Percentiles rank a stretch among this genome's conserved stretches.
Evolutionary conservation across 2,888 invertebrate genomes (phyloP).

Genomic region (Leptopilina drosophilae): DNA sequence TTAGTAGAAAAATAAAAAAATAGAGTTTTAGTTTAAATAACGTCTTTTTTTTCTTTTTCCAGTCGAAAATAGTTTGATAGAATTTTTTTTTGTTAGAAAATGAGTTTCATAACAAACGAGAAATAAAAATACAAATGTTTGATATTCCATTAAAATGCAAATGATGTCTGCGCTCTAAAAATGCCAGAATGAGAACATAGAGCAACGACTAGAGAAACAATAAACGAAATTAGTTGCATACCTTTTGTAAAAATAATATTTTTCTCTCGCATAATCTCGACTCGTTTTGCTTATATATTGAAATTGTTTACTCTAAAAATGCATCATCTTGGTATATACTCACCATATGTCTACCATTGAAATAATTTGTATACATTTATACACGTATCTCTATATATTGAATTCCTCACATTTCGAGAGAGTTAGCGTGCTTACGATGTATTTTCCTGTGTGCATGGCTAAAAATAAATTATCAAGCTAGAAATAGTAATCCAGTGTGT

Average conservation of each 20-base stretch:
- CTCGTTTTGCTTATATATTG: not conserved
- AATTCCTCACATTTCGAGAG: not conserved
- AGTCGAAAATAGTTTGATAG: too few relatives aligned
- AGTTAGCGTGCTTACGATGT: constrained; percentile 7
- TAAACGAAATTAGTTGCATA: constrained; percentile 26
- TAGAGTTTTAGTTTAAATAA: too few relatives aligned
- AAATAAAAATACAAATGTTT: too few relatives aligned
- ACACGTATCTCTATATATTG: not conserved
- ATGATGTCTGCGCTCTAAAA: not conserved
- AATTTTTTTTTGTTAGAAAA: too few relatives aligned
- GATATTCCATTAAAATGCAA: not conserved
- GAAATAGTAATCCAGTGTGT: constrained; percentile 16
- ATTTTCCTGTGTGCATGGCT: not conserved
- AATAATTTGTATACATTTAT: not conserved
- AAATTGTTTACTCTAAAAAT: not conserved
- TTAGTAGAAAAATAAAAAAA: too few relatives aligned
- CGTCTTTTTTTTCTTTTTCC: too few relatives aligned
- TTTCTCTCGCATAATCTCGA: not conserved
- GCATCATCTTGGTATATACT: not conserved
- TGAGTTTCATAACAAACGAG: too few relatives aligned
- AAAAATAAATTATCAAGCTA: constrained; percentile 8
- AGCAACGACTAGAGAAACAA: not conserved
- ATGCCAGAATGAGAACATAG: not conserved
- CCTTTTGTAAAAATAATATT: not conserved
- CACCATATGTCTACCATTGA: not conserved